These are phyloP conservation scores for Poeciliopsis turneri DNA, from an alignment of 2,797 vertebrate species.

Conservation along the genomic window DNA sequence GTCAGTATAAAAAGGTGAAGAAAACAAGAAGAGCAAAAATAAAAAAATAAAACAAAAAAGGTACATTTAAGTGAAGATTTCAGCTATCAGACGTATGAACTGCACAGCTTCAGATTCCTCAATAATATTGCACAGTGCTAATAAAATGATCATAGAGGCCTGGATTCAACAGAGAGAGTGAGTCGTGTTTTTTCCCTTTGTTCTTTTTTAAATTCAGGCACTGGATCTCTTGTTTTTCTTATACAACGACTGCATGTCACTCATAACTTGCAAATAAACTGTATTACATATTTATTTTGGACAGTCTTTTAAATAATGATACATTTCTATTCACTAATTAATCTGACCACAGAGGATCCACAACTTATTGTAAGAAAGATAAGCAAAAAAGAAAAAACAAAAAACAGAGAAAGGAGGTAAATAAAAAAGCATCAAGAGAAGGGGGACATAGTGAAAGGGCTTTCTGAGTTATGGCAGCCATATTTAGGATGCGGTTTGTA, in stretches of 20 bases:
- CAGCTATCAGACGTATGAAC: background rate
- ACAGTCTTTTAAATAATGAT: background rate
- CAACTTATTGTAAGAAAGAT: conserved; percentile 26
- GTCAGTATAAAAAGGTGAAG: background rate
- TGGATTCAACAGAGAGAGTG: background rate
- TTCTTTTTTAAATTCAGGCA: background rate
- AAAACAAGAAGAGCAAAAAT: background rate
- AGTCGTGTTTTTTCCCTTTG: background rate
- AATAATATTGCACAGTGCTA: background rate
- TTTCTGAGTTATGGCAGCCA: conserved; percentile 67
- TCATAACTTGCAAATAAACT: background rate
- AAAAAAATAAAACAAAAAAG: background rate
- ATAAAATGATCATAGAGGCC: background rate
- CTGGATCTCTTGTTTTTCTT: background rate
- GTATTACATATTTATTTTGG: background rate
- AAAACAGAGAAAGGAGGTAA: conserved; percentile 38
- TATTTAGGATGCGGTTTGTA: conserved; percentile 58
- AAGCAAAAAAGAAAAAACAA: conserved; percentile 35
- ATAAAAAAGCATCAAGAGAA: conserved; percentile 53
- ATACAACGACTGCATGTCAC: background rate
- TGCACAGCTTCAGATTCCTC: background rate
- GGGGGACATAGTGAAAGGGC: conserved; percentile 54
- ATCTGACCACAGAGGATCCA: conserved; percentile 22
- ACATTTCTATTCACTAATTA: background rate
- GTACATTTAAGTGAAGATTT: background rate